Base-by-base conservation (phyloP, 2,888 invertebrate species). In the Lithophane socia region DNA sequence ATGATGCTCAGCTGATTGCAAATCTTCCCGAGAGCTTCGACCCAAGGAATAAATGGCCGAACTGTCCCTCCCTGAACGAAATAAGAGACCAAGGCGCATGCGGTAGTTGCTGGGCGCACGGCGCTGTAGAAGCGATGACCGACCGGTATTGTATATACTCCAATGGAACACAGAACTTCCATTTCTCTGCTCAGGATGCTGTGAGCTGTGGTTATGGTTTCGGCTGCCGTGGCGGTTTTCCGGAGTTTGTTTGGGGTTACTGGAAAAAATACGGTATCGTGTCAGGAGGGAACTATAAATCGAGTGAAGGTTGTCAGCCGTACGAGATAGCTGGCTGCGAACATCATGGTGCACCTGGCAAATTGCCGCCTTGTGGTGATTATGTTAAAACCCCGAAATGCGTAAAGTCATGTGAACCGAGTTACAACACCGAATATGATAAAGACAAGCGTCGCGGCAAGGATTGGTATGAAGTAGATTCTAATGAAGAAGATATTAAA, bases 21-120 rank as follows among this genome's bases (percentile, higher is more conserved):
- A 79, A 29, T 72, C 79, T 79, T 37, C 79, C 79, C 12, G 79
- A 79, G 16, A 79, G 44, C 24, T 79, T 79, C 37, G 52, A 78
- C 37, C 29, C 79, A 10, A 61, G 56, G 16, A 54, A 66, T 2
- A 79, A 79, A 49, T 73, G 73, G 66, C 73, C 66, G 21, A 54
- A 54, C 65, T 79, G 78, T 73, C 9, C 54, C 4, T 61, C 61
- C 8, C 29, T 79, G 13, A 72, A 65, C 44, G 52, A 78, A 72
- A 65, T 78, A n/a, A 78, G 58, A 78, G 79, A 78, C 29, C 79
- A 79, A 65, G 72, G 71, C 1, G 1, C 64, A 1, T 78, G 71
- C 13, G 56, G 78, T 16, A 77, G 79, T 65, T 72, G 78, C 21
- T 72, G 65, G 72, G 78, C 47, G 16, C 13, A 47, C 4, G 71